These are phyloP conservation scores for Limnodromus scolopaceus DNA, from an alignment of 2,797 vertebrate species.

Conservation along the genomic window DNA sequence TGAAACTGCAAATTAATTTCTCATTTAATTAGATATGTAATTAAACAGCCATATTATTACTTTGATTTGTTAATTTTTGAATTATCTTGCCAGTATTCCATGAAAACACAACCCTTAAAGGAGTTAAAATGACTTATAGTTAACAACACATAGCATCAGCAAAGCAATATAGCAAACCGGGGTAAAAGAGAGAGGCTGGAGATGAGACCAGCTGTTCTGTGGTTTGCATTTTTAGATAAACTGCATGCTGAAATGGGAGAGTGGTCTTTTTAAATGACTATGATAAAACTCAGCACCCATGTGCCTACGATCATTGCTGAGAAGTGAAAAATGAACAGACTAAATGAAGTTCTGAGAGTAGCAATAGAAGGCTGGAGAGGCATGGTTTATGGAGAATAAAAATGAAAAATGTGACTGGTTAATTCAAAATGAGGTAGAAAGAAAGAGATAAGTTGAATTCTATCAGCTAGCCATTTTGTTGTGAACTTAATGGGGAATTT, in stretches of 20 bases:
- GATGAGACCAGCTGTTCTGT: not conserved
- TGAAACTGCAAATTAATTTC: not conserved
- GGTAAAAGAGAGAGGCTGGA: not conserved
- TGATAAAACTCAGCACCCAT: not conserved
- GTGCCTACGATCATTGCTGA: not conserved
- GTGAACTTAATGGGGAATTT: not conserved
- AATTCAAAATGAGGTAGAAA: not conserved
- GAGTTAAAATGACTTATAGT: not conserved
- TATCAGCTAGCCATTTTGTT: not conserved
- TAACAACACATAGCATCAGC: not conserved
- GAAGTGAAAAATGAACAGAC: not conserved
- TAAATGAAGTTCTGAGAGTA: not conserved
- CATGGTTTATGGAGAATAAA: not conserved
- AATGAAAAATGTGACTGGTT: not conserved
- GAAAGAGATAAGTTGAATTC: not conserved
- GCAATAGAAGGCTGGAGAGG: not conserved
- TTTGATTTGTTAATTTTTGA: not conserved
- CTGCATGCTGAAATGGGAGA: not conserved
- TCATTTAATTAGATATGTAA: conserved; percentile 1
- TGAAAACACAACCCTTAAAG: not conserved
- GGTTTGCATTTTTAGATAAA: not conserved
- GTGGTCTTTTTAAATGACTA: not conserved
- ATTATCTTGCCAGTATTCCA: not conserved
- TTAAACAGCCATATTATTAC: conserved; percentile 17
- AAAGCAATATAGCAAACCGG: not conserved